Percentiles rank a stretch among this genome's conserved stretches.
Evolutionary conservation across 92 coral and sea anemone genomes (phyloP).

Genomic region (Zoanthus solanderi): DNA sequence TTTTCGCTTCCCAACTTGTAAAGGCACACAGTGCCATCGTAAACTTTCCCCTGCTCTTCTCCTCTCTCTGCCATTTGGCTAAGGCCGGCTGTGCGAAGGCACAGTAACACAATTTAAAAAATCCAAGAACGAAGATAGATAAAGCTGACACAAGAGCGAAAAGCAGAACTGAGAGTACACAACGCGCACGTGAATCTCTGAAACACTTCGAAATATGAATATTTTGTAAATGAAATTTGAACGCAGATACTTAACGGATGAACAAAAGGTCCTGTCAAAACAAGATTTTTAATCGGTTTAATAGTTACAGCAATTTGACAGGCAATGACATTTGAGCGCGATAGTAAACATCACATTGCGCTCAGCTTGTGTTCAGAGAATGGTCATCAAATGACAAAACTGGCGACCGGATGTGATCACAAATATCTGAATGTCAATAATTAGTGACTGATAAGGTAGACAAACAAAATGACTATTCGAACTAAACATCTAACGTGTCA

Average conservation of each 20-base stretch:
- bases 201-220: slow-evolving; percentile 17
- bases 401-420: background rate
- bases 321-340: slow-evolving; percentile 28
- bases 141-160: slow-evolving; percentile 8
- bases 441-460: background rate
- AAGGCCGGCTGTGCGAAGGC: background rate
- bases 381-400: background rate
- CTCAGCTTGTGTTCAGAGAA: slow-evolving; percentile 18
- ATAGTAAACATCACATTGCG: slow-evolving; percentile 14
- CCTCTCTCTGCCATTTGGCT: slow-evolving; percentile 1
- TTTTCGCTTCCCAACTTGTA: slow-evolving; percentile 28
- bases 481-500: no score
- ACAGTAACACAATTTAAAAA: background rate
- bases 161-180: background rate
- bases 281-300: slow-evolving; percentile 19
- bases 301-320: background rate
- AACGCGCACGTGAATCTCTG: background rate
- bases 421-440: background rate
- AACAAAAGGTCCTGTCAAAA: slow-evolving; percentile 30
- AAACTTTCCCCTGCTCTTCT: background rate
- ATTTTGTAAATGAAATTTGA: slow-evolving; percentile 29
- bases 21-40: slow-evolving; percentile 15
- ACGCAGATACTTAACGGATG: slow-evolving; percentile 4
- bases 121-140: background rate
- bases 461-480: no score